Evolutionary conservation across 2,113 vertebrate species (phyloP).

Genomic region (Octodon degus): DNA sequence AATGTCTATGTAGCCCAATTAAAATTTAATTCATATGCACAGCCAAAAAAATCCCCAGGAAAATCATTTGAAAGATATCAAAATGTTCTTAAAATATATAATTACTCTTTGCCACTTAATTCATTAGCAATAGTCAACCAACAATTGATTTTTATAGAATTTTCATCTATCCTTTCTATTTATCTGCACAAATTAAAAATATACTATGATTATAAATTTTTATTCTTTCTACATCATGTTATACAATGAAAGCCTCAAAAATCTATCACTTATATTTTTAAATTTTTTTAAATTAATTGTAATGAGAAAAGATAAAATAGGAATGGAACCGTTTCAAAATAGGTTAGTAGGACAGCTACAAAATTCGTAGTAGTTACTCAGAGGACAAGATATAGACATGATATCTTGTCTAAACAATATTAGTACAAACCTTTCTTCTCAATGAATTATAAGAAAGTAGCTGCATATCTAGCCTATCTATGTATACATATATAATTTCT

Average conservation of each 20-base stretch:
- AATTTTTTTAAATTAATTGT: too few species aligned
- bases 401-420: too few species aligned
- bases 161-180: background rate
- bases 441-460: too few species aligned
- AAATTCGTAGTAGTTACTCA: too few species aligned
- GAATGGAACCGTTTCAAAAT: too few species aligned
- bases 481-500: too few species aligned
- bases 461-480: too few species aligned
- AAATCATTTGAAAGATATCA: background rate
- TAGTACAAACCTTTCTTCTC: too few species aligned
- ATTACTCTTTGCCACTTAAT: background rate
- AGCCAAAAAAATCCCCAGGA: background rate
- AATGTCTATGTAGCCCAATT: background rate
- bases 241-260: background rate
- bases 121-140: background rate
- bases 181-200: constrained; percentile 10
- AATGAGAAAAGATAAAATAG: too few species aligned
- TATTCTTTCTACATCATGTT: background rate
- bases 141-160: background rate
- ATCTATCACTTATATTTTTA: too few species aligned
- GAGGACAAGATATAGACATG: too few species aligned
- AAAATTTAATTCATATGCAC: background rate
- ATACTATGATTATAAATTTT: background rate
- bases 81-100: background rate
- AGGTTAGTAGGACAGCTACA: too few species aligned